Evolutionary conservation across 2,888 invertebrate species (phyloP).

Genomic region (Ceriagrion tenellum): DNA sequence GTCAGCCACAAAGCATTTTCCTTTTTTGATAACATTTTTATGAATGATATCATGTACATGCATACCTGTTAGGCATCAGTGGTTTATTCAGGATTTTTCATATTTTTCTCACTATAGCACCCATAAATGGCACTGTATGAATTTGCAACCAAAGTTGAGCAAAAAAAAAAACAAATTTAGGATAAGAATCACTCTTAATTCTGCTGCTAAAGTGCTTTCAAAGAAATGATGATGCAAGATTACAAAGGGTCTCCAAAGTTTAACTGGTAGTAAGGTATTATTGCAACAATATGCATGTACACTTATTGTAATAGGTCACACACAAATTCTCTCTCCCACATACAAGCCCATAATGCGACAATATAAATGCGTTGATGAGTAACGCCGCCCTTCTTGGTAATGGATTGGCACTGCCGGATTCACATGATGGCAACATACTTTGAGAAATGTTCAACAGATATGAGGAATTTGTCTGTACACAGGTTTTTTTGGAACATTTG

Average conservation of each 20-base stretch:
- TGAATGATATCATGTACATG: background rate
- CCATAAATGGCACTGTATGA: background rate
- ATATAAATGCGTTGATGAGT: slow-evolving; percentile 1
- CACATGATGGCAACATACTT: background rate
- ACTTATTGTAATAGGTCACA: background rate
- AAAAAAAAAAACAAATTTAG: background rate
- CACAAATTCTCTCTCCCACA: background rate
- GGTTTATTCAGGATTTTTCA: background rate
- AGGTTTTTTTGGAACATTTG: background rate
- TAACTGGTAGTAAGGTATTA: background rate
- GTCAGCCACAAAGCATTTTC: background rate
- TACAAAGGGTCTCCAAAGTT: background rate
- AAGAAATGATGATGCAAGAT: background rate
- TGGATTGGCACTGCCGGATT: background rate
- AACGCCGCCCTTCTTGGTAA: background rate
- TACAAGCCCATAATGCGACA: background rate
- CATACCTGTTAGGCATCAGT: background rate
- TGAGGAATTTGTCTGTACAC: slow-evolving; percentile 43
- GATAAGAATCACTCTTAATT: background rate
- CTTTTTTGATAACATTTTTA: background rate
- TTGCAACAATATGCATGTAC: background rate
- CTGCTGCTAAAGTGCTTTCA: background rate
- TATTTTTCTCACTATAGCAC: background rate
- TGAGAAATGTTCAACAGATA: background rate
- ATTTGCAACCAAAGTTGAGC: background rate